Evolutionary conservation across 1,140 invertebrate species (phyloP).

Genomic region (Monochamus saltuarius): DNA sequence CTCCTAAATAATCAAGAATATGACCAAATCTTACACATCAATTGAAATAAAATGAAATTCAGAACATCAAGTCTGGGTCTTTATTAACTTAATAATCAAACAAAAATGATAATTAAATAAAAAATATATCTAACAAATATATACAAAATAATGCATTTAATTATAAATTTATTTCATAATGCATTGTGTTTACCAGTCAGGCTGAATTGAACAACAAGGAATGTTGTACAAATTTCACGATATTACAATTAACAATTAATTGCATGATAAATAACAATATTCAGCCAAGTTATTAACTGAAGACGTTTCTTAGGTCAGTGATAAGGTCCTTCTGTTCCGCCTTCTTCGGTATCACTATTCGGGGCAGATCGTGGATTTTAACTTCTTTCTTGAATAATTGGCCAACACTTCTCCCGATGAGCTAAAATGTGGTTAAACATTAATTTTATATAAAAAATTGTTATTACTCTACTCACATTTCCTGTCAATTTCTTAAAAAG

Average conservation of each 20-base stretch:
- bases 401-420: conserved; percentile 77
- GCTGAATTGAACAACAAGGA: conserved; percentile 36
- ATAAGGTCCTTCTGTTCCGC: conserved; percentile 53
- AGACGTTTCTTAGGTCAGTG: conserved; percentile 41
- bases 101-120: conserved; percentile 22
- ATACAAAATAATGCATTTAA: conserved; percentile 24
- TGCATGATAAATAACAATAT: conserved; percentile 24
- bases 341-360: conserved; percentile 61
- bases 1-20: too few species aligned
- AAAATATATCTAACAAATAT: conserved; percentile 27
- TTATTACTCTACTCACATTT: conserved; percentile 57
- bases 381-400: conserved; percentile 85
- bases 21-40: too few species aligned
- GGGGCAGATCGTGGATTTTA: conserved; percentile 78
- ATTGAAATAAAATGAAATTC: too few species aligned
- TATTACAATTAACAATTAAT: conserved; percentile 19
- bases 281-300: conserved; percentile 34
- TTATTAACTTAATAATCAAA: conserved; percentile 13
- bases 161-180: not conserved
- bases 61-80: not conserved
- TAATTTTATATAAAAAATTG: conserved; percentile 11
- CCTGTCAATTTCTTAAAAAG: conserved; percentile 85
- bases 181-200: conserved; percentile 17
- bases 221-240: conserved; percentile 33
- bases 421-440: conserved; percentile 53